Conservation (phyloP, 2,888 invertebrate species). For the Ctenicera cuprea region DNA sequence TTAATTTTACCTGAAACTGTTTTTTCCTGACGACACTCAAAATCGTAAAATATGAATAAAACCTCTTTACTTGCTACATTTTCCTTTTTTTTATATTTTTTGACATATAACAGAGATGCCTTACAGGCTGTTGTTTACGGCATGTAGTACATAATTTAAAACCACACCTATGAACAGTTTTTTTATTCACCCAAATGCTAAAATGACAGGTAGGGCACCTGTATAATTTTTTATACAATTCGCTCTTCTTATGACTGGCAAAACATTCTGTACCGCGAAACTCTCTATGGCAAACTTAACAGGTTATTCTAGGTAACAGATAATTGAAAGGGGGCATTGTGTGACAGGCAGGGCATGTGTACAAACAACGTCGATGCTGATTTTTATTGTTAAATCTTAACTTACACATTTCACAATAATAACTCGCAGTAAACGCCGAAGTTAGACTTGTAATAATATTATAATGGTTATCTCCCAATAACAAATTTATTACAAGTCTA, state of each 20-base stretch:
- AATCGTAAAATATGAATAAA: too few species aligned
- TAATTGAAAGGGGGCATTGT: background rate
- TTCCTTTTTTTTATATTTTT: background rate
- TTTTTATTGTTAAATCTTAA: constrained; percentile 3
- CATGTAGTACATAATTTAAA: background rate
- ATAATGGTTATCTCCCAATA: constrained; percentile 32
- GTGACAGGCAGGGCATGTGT: constrained; percentile 17
- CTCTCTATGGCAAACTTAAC: background rate
- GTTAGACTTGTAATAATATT: constrained; percentile 42
- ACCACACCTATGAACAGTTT: constrained; percentile 1
- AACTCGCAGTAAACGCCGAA: background rate
- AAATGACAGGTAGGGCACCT: constrained; percentile 2
- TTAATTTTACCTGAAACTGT: background rate
- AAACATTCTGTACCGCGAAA: constrained; percentile 6
- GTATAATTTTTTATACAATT: background rate
- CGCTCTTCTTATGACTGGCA: background rate
- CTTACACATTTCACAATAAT: constrained; percentile 41
- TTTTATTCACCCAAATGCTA: constrained; percentile 6
- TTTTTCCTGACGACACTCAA: constrained; percentile 22
- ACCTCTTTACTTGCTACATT: too few species aligned
- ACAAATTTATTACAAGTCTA: too few species aligned
- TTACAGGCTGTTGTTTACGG: background rate
- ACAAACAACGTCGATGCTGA: background rate
- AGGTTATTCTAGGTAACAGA: background rate
- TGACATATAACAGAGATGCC: constrained; percentile 17